Base-by-base conservation (phyloP, 2,797 vertebrate genomes). In the Hypotaenidia okinawae region DNA sequence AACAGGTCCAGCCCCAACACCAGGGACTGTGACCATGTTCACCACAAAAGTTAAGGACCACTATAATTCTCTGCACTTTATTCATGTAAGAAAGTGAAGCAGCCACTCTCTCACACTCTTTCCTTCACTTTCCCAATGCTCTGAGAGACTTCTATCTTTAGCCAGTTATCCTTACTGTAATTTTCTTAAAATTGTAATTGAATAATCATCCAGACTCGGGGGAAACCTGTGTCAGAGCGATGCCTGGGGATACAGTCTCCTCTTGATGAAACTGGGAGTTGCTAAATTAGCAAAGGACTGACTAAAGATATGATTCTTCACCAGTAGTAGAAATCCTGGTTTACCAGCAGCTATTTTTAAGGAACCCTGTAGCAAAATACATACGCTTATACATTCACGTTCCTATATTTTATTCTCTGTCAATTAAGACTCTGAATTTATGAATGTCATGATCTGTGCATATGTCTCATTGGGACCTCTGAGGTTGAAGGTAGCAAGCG, bases 161-260 rank as follows among this genome's bases (percentile, higher is more conserved):
- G 91, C 55, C 75, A 92, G 77, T 79, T 94, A 94, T 58, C 72
- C 76, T 74, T 33, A 35, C 63, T 75, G 84, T 74, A 85, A 89
- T 94, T 96, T 95, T 91, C 84, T 95, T 95, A 28, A 84, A 79
- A 89, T 28, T 94, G 80, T 88, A 95, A 88, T 54, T 89, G 87
- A 75, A 87, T 93, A 95, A 94, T 77, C 57, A 93, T 24, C 61
- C 16, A 70, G 84, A 63, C 78, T 73, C 39, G 2, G 45, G 68
- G 79, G 82, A 94, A 92, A 74, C 91, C 61, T 73, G 45, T 95
- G 63, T 87, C 91, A 92, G 64, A 92, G 78, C 84, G 91, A 92
- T 87, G 90, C 91, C 82, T 94, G 32, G 52, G 28, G 75, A 92
- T 63, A 76, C 13, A 80, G 61, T 4, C n/a, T 67, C 72, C 57